Percentiles rank a stretch among this genome's conserved stretches.
Evolutionary conservation across 1,140 invertebrate species (phyloP).

Genomic region (Goniozus legneri): DNA sequence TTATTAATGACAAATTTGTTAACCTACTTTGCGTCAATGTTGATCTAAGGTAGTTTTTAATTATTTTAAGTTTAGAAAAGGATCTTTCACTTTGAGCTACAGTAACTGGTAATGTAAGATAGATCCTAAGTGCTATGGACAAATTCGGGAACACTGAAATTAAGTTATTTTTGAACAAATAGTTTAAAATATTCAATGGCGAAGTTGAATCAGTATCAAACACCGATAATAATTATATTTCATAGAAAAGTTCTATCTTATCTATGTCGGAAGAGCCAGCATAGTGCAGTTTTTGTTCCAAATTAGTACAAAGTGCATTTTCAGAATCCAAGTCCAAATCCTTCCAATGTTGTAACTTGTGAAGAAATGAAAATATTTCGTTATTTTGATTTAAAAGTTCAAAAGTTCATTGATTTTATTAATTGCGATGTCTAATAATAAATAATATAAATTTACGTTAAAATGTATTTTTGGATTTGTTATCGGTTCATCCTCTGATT

Average conservation of each 20-base stretch:
- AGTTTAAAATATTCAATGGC: slow-evolving; percentile 8
- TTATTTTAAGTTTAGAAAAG: slow-evolving; percentile 15
- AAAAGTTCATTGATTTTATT: slow-evolving; percentile 9
- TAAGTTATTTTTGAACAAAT: slow-evolving; percentile 10
- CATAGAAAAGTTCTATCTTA: slow-evolving; percentile 11
- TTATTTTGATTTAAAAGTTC: slow-evolving; percentile 12
- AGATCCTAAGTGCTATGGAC: slow-evolving; percentile 10
- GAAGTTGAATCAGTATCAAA: slow-evolving; percentile 9
- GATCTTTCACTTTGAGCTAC: slow-evolving; percentile 6
- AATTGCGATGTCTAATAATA: slow-evolving; percentile 15
- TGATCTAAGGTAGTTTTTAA: slow-evolving; percentile 18
- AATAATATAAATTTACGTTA: slow-evolving; percentile 8
- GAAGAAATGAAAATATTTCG: slow-evolving; percentile 16
- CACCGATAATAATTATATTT: slow-evolving; percentile 11
- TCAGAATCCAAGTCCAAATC: slow-evolving; percentile 10
- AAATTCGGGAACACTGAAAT: slow-evolving; percentile 9
- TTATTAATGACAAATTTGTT: not conserved
- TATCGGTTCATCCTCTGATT: slow-evolving; percentile 12
- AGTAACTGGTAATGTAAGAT: slow-evolving; percentile 11
- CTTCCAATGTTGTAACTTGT: slow-evolving; percentile 7
- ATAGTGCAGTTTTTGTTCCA: not conserved
- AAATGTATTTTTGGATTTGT: slow-evolving; percentile 13
- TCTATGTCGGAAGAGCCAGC: slow-evolving; percentile 1
- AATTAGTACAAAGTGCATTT: slow-evolving; percentile 11
- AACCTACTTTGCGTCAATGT: slow-evolving; percentile 7